Evolutionary conservation across 1,140 invertebrate species (phyloP).

Genomic region (Pollicipes pollicipes): DNA sequence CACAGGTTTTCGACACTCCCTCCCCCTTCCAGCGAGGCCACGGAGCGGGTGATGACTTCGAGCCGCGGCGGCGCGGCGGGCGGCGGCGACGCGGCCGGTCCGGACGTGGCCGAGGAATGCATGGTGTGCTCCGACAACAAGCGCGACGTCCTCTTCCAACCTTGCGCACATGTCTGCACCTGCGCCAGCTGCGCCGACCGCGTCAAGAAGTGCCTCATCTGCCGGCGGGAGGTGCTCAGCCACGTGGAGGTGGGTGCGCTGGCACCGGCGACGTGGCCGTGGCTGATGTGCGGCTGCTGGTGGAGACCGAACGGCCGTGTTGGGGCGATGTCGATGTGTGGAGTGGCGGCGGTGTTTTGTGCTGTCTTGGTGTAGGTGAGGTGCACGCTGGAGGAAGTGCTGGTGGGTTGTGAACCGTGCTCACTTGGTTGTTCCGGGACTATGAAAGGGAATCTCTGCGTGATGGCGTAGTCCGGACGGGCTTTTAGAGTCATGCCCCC

Average conservation of each 20-base stretch:
- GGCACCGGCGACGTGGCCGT: no score
- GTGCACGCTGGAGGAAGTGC: no score
- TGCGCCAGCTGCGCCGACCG: conserved; percentile 76
- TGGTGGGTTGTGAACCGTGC: no score
- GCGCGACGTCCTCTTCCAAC: conserved; percentile 67
- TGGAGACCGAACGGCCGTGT: no score
- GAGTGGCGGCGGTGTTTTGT: no score
- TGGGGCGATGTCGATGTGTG: no score
- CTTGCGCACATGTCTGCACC: conserved; percentile 83
- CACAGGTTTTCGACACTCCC: no score
- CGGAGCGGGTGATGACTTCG: conserved; percentile 5
- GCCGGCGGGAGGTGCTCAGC: conserved; percentile 50
- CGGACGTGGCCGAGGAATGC: conserved; percentile 62
- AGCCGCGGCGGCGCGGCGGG: conserved; percentile 10
- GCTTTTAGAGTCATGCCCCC: no score
- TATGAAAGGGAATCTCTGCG: no score
- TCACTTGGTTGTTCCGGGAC: no score
- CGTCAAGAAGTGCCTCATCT: conserved; percentile 90
- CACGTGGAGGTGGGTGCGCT: neutral
- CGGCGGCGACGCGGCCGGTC: conserved; percentile 13
- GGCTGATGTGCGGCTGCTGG: neutral
- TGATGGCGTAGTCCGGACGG: no score
- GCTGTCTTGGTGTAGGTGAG: no score
- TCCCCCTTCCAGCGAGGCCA: conserved; percentile 9
- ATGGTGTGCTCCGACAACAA: conserved; percentile 87